Base-by-base conservation (phyloP, 2,797 vertebrate genomes). In the Fundulus diaphanus region DNA sequence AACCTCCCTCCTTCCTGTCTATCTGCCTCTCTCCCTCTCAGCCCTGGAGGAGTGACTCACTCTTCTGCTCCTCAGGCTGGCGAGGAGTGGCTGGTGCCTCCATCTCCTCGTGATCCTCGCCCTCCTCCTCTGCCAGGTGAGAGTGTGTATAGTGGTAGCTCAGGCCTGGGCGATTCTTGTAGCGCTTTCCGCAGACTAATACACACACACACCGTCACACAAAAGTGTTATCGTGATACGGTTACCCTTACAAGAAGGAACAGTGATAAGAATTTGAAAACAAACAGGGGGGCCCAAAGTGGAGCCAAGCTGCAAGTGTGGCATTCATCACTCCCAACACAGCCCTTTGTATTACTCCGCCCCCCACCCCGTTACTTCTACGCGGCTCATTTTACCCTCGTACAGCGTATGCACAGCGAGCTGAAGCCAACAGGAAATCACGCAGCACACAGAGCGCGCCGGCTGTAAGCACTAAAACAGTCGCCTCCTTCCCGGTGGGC, bases 141-240 rank as follows among this genome's bases (percentile, higher is more conserved):
- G 97, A 98, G 77, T 99, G 98, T 67, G 97, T 97, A 79, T 99
- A 98, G 94, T 99, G 98, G 91, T 99, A 98, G 86, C 97, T 99
- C 87, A 99, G 92, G 66, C 97, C 98, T 0, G 98, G 98, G 0
- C 97, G 96, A 88, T 99, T 99, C 95, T 99, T 99, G 94, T 99
- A 99, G 66, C 98, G 97, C 80, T 99, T 99, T 81, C 98, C 98
- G 82, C 97, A 99, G 78, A 98, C 98, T 98, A 90, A 92, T 86
- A 93, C 89, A 93, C 90, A 92, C 88, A 94, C 81, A 93, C 84
- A 90, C 73, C 78, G 78, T 91, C 82, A 90, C 74, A 92, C 65
- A 93, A 76, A 72, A 90, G 72, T 85, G 88, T 92, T 92, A 91
- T 12, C 84, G 80, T 73, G 79, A 81, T 75, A 42, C n/a, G 79